A percentile compares a stretch with the other conserved stretches of the same genome.
phyloP scores from a whole-genome alignment of 2,888 invertebrate genomes.

The Coelinius sp. region DNA sequence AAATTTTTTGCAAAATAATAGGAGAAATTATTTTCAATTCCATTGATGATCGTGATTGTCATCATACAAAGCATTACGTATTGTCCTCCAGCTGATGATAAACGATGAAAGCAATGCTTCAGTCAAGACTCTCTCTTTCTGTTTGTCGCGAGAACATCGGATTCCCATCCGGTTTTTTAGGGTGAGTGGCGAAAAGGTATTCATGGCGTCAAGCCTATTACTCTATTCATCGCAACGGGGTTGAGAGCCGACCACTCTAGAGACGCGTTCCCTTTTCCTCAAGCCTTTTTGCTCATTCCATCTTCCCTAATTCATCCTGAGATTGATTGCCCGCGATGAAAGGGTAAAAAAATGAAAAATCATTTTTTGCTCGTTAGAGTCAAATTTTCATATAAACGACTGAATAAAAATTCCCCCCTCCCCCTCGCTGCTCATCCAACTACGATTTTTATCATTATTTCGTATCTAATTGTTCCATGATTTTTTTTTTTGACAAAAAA shows the following conservation, averaged over 20 bases:
- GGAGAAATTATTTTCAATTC: too few species aligned
- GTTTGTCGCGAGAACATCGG: neutral
- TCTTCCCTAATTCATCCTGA: neutral
- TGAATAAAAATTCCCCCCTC: too few species aligned
- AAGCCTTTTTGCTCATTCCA: neutral
- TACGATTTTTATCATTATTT: too few species aligned
- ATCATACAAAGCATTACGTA: neutral
- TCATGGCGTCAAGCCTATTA: slow-evolving; percentile 12
- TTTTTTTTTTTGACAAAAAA: too few species aligned
- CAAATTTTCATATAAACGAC: too few species aligned
- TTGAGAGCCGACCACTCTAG: slow-evolving; percentile 2
- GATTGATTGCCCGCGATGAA: slow-evolving; percentile 15
- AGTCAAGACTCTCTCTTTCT: neutral
- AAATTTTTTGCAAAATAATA: too few species aligned
- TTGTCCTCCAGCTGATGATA: slow-evolving; percentile 12
- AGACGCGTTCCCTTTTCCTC: neutral
- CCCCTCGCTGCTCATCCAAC: too few species aligned
- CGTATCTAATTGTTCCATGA: too few species aligned
- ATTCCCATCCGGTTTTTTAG: slow-evolving; percentile 22
- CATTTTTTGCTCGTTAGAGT: too few species aligned
- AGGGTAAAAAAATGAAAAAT: neutral
- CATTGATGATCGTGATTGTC: neutral
- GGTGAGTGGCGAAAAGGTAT: slow-evolving; percentile 25
- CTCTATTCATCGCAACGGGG: slow-evolving; percentile 31
- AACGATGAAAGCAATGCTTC: slow-evolving; percentile 7